Base-by-base conservation (phyloP, 2,797 vertebrate species). In the Hoplostethus atlanticus region DNA sequence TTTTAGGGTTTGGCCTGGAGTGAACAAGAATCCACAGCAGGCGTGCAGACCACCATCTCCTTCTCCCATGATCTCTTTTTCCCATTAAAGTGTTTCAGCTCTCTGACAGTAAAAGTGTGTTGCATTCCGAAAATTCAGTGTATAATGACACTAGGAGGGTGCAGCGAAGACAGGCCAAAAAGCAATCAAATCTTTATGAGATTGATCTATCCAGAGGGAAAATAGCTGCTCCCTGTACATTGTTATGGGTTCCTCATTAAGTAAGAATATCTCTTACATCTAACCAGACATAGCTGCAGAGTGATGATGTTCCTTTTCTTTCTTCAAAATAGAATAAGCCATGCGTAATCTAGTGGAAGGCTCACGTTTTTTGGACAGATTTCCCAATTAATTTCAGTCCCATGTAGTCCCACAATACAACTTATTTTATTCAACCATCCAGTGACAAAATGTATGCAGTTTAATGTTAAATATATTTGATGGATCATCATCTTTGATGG, bases 11-110 rank as follows among this genome's bases (percentile, higher is more conserved):
- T 77, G 60, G 71, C 81, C 82, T 64, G 52, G 38, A 85, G 86
- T 88, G 51, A 85, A 88, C 72, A 83, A 68, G 71, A 77, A 85
- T 79, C 67, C 84, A 74, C 82, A 88, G 68, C 63, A 21, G 80
- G 75, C 70, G 62, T 64, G 76, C 44, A 25, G 74, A 83, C 73
- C 76, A 73, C 65, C 77, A 71, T 76, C 60, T 64, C 21, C 31
- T 57, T 62, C 21, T 58, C 50, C 61, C 64, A 38, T 75, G 59
- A 79, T 77, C 74, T 74, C 30, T 8, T 42, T 68, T 72, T 83
- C 65, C 50, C 21, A 17, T 54, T 76, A 58, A 51, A 64, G 52
- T 50, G 31, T 71, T 64, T 77, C 40, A 69, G 54, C 28, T 47
- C 11, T 54, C 52, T 68, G 46, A 46, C 21, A 62, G 46, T 30